These are phyloP conservation scores for Lycaon pictus DNA, from an alignment of 2,113 vertebrate genomes.

Conservation along the genomic window DNA sequence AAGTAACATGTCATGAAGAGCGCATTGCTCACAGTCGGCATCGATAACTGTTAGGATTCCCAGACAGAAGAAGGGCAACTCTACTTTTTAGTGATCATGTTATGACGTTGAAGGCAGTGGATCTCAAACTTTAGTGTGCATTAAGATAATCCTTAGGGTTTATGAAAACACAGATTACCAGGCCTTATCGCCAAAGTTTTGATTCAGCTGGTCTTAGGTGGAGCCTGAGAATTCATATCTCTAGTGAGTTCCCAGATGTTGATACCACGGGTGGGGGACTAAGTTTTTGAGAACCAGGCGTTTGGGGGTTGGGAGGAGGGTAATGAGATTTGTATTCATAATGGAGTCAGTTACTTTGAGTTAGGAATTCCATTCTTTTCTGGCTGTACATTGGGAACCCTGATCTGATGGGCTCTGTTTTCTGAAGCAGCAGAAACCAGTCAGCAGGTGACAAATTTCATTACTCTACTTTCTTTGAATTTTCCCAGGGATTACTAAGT, in stretches of 20 bases:
- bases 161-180: background rate
- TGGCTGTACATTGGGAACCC: constrained; percentile 56
- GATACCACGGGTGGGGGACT: background rate
- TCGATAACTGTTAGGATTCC: background rate
- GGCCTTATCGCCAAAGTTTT: background rate
- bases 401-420: constrained; percentile 58
- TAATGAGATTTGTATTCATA: background rate
- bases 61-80: background rate
- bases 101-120: background rate
- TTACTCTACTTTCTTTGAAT: constrained; percentile 74
- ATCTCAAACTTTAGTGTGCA: background rate
- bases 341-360: background rate
- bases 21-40: background rate
- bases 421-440: constrained; percentile 66
- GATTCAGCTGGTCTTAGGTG: background rate
- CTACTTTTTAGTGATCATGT: background rate
- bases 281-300: background rate
- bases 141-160: background rate
- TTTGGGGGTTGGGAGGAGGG: background rate
- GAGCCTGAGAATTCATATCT: background rate
- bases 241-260: background rate
- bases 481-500: constrained; percentile 74
- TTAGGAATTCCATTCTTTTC: constrained; percentile 8
- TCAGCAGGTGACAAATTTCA: constrained; percentile 78
- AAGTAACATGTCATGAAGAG: background rate